Evolutionary conservation across 2,888 invertebrate genomes (phyloP), one percentile per base, ranked within the genome.

Genomic region (Torymus tubicola): DNA sequence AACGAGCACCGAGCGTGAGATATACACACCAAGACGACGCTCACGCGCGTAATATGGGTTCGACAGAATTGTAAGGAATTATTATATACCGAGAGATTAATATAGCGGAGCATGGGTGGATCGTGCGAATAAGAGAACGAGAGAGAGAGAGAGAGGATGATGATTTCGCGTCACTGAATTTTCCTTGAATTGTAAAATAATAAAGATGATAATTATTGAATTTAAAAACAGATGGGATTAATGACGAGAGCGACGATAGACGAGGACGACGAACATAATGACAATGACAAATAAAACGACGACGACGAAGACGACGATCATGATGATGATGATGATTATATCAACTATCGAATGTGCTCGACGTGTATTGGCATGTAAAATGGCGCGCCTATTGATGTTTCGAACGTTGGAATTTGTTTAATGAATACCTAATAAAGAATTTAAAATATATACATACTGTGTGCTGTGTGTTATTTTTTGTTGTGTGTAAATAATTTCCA

Each of bases 351-450:
- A 68, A 24, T 69, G 21, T 52, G 55, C 70, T 82, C 68, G 21
- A 53, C 18, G 50, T 42, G 42, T 63, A 77, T 55, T 76, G 81
- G 73, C 69, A 63, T 74, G 84, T 82, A 81, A 84, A 81, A 80
- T 82, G 75, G 85, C 84, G 86, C 85, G 85, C 87, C 84, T 88
- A 88, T 89, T 86, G 86, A 87, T 89, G 88, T 89, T 89, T 88
- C 86, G 85, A 88, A 87, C 87, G 88, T 89, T 89, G 88, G 85
- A 85, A 86, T 89, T 89, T 88, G 88, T 87, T 89, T 88, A 80
- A 89, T 88, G 87, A 89, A 88, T 86, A 74, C 64, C 52, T 73
- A 67, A 82, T 78, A 70, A 80, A 80, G 63, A 74, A 71, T 70
- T 77, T 74, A 78, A 76, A 70, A 58, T 75, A 74, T 50, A 80